Conservation (phyloP, 2,888 invertebrate genomes). For the Flexamia atlantica region DNA sequence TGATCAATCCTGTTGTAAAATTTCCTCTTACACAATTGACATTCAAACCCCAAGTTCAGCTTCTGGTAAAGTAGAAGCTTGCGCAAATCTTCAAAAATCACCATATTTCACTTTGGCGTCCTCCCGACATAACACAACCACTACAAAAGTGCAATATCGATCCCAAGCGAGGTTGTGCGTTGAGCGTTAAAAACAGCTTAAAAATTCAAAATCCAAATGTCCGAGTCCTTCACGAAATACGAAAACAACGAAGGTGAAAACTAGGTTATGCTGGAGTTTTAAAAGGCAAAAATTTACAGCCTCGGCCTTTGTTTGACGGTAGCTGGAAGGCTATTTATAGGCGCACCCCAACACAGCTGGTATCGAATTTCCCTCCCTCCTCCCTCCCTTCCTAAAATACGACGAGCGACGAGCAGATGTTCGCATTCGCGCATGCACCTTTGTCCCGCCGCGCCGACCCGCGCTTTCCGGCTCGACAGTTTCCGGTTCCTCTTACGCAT, state of each 20-base stretch:
- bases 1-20: conserved; percentile 56
- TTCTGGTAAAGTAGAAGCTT: conserved; percentile 61
- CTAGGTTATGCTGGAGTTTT: background rate
- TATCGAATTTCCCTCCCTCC: conserved; percentile 44
- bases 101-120: conserved; percentile 44
- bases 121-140: background rate
- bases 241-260: background rate
- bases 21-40: conserved; percentile 59
- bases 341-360: conserved; percentile 49
- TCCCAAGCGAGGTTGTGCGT: background rate
- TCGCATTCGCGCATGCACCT: background rate
- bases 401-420: conserved; percentile 25
- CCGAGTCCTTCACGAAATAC: background rate
- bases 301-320: background rate
- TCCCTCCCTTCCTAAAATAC: background rate
- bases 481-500: background rate
- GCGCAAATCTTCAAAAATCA: conserved; percentile 60
- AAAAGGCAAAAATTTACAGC: background rate
- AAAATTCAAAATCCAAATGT: background rate
- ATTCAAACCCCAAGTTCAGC: conserved; percentile 64
- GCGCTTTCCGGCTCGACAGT: conserved; percentile 11
- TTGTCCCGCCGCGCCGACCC: background rate
- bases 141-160: too few relatives aligned
- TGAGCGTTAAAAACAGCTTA: background rate
- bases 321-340: conserved; percentile 52